Conservation (phyloP, 2,888 invertebrate genomes). For the Lepeophtheirus nordmannii region DNA sequence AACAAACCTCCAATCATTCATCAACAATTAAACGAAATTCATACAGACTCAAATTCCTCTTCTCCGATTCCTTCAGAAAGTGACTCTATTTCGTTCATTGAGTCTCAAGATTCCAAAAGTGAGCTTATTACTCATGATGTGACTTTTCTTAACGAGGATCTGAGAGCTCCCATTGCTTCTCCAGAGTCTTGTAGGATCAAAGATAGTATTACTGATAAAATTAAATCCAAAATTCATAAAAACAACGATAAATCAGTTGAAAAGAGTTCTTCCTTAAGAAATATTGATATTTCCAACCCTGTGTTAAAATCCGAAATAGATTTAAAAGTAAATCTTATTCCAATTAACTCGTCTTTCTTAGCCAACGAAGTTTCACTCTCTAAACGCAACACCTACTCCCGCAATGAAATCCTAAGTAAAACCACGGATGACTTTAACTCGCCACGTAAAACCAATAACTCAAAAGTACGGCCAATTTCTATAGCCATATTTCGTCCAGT, state of each 20-base stretch:
- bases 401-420: neutral
- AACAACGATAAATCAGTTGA: slow-evolving; percentile 45
- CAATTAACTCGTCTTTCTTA: slow-evolving; percentile 1
- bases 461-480: neutral
- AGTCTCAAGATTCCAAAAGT: too few relatives aligned
- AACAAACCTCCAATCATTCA: slow-evolving; percentile 24
- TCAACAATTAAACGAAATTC: slow-evolving; percentile 2
- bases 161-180: neutral
- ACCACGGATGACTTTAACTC: neutral
- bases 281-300: slow-evolving; percentile 53
- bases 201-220: neutral
- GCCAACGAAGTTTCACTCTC: neutral
- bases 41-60: neutral
- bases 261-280: slow-evolving; percentile 34
- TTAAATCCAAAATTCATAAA: slow-evolving; percentile 29
- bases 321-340: slow-evolving; percentile 30
- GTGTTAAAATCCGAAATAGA: slow-evolving; percentile 55
- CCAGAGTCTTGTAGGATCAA: neutral
- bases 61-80: neutral
- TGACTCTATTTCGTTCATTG: neutral
- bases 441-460: neutral
- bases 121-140: too few relatives aligned
- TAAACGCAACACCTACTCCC: neutral
- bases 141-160: neutral
- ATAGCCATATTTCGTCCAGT: neutral